Evolutionary conservation across 2,113 vertebrate species (phyloP), one percentile per base, ranked within the genome.

Genomic region (Centrocercus urophasianus): DNA sequence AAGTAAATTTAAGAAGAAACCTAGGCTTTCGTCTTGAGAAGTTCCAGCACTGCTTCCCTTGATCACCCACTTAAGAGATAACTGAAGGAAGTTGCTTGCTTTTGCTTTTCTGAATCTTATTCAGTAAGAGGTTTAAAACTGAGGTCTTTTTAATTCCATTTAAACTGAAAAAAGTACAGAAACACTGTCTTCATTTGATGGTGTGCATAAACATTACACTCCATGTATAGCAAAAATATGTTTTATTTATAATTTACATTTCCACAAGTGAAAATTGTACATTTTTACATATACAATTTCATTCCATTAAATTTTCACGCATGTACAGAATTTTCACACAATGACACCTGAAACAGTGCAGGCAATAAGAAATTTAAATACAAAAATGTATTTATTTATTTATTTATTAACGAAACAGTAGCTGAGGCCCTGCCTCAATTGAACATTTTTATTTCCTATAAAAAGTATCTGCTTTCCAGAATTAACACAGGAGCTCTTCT

Each of bases 371-470:
- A 98, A 98, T 98, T 96, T 98, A 99, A 99, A 99, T 99, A 99
- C 99, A 97, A 99, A 99, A 99, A 99, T 98, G 99, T 99, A 99
- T 99, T 99, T 99, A 99, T 98, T 97, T 99, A 99, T 98, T 99
- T 99, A 99, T 99, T 99, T 99, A 99, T 98, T 97, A 99, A 98
- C 96, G 96, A 97, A 97, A 95, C 96, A 97, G 95, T 75, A 97
- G 96, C 97, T 97, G 98, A 98, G 98, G 95, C 98, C 97, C 98
- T 88, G 97, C 98, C 98, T 97, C 98, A 98, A 97, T 93, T 95
- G 94, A 95, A 95, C 94, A 83, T 95, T 98, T 96, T 98, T 98
- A 98, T 98, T 98, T 97, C 98, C 98, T 98, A 98, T 98, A 98
- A 98, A 98, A 98, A 98, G 97, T 97, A 95, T 96, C 96, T 89